phyloP scores from a whole-genome alignment of 1,140 invertebrate genomes.

The Gonioctena quinquepunctata region DNA sequence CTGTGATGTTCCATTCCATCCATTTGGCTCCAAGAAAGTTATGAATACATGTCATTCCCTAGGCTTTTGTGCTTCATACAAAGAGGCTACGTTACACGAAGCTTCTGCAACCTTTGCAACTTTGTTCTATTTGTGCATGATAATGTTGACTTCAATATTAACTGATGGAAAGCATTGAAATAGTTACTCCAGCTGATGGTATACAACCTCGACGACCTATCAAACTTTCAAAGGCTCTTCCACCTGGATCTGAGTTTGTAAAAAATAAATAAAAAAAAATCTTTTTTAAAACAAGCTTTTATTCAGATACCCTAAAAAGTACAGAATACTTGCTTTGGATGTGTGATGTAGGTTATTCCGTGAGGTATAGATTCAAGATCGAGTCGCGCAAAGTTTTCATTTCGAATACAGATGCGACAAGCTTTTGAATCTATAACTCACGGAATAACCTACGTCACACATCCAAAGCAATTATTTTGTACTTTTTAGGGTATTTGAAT shows the following conservation, averaged over 20 bases:
- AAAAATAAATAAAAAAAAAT: too few relatives aligned
- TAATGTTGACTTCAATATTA: slow-evolving; percentile 37
- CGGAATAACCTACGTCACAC: too few relatives aligned
- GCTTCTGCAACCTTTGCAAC: slow-evolving; percentile 16
- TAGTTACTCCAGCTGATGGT: slow-evolving; percentile 22
- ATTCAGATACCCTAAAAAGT: too few relatives aligned
- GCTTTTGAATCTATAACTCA: too few relatives aligned
- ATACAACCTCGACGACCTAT: slow-evolving; percentile 16
- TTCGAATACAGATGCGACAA: too few relatives aligned
- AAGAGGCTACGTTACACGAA: slow-evolving; percentile 26
- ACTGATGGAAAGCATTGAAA: slow-evolving; percentile 31
- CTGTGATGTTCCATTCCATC: slow-evolving; percentile 25
- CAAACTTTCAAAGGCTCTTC: slow-evolving; percentile 3
- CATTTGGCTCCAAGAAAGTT: slow-evolving; percentile 21
- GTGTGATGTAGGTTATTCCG: too few relatives aligned
- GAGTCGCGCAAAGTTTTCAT: too few relatives aligned
- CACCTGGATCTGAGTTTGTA: slow-evolving; percentile 7
- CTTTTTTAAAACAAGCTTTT: too few relatives aligned
- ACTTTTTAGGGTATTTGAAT: too few relatives aligned
- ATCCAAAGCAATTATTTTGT: too few relatives aligned
- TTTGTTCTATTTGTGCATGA: slow-evolving; percentile 38
- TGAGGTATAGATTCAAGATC: too few relatives aligned
- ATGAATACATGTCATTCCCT: slow-evolving; percentile 24
- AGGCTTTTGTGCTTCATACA: slow-evolving; percentile 30
- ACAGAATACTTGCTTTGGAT: too few relatives aligned